Evolutionary conservation across 2,113 vertebrate species (phyloP), one percentile per base, ranked within the genome.

Genomic region (Sinosuthora webbiana): DNA sequence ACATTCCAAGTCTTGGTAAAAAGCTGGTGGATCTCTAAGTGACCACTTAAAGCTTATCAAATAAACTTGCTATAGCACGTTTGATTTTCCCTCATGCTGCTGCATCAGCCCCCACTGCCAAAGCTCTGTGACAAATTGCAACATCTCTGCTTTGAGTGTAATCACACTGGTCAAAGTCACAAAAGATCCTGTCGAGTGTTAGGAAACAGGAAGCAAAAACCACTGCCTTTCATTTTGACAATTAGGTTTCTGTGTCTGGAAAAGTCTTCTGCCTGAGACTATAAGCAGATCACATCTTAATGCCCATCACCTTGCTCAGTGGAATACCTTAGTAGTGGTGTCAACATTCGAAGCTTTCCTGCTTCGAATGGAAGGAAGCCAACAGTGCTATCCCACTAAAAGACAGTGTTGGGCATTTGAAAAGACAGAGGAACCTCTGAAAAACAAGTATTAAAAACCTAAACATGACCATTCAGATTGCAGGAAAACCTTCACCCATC

Each of bases 1-100:
- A 68, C 23, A 30, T 74, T 95, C 52, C 44, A 62, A 78, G 39
- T 87, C 82, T 31, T 92, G 65, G 85, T 56, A 76, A 92, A 92
- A 90, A 76, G 21, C 55, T 88, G 11, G 37, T 86, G 30, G 83
- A 93, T 94, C 81, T 82, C 82, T 64, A 83, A 31, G n/a, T 70
- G 56, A n/a, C 44, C 60, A 49, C 44, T 85, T 95, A 45, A 56
- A 93, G 56, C 35, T 90, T 90, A 95, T 35, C 59, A 95, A 93
- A 87, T 11, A 31, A 90, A 86, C 33, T 83, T 19, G 37, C 79
- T 91, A 75, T 50, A 60, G 33, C 33, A 44, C 3, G 5, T 41
- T 76, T 11, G 7, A 24, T 74, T 84, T 84, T 80, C 83, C 41
- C 33, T 89, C 9, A 2, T 21, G 17, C 45, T 53, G 70, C 68